A percentile compares a stretch with the other conserved stretches of the same genome.
Evolutionary conservation across 2,888 invertebrate species (phyloP).

Genomic region (Chrysodeixis includens): DNA sequence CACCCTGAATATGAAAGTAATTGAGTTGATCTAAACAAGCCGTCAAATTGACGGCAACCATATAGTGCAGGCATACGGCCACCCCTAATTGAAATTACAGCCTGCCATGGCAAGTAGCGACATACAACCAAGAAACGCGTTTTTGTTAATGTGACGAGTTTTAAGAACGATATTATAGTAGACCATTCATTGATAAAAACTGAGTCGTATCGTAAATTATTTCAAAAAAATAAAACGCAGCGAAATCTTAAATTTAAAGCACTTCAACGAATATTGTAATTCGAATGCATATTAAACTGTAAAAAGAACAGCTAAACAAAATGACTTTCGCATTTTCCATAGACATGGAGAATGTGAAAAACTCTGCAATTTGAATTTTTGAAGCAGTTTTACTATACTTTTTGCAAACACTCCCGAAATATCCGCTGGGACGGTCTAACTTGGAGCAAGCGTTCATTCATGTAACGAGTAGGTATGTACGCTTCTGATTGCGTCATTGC

Average conservation of each 20-base stretch:
- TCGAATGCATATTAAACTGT: background rate
- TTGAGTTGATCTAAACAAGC: conserved; percentile 78
- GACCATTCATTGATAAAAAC: background rate
- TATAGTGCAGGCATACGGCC: conserved; percentile 68
- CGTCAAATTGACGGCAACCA: conserved; percentile 81
- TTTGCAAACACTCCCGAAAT: background rate
- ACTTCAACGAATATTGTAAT: background rate
- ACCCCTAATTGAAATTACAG: conserved; percentile 87
- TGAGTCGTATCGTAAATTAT: too few species aligned
- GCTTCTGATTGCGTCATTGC: background rate
- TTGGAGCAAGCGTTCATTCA: conserved; percentile 4
- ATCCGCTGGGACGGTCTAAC: conserved; percentile 4
- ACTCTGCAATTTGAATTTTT: background rate
- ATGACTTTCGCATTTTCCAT: background rate
- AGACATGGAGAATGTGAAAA: too few species aligned
- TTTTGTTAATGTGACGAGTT: conserved; percentile 3
- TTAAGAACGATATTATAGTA: background rate
- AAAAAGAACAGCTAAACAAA: background rate
- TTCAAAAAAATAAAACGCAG: too few species aligned
- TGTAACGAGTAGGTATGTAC: background rate
- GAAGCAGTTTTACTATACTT: background rate
- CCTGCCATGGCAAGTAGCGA: conserved; percentile 22
- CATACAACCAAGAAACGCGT: conserved; percentile 13
- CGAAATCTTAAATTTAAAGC: too few species aligned
- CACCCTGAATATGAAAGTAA: conserved; percentile 76